These are phyloP conservation scores for Psettodes erumei DNA, from an alignment of 2,113 vertebrate genomes.

Conservation along the genomic window DNA sequence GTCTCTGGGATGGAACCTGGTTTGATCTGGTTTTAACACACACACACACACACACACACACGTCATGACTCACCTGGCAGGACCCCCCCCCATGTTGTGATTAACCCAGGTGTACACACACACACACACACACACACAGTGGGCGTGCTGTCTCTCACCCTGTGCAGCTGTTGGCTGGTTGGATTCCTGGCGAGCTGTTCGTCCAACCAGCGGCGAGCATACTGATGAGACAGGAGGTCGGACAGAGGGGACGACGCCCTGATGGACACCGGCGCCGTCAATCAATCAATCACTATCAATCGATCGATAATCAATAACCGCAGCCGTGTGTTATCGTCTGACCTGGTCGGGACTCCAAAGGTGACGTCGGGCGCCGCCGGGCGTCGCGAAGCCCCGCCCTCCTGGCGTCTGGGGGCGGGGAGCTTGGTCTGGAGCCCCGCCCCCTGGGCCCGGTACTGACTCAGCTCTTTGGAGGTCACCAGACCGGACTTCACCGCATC, in stretches of 20 bases:
- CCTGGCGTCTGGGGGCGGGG: slow-evolving; percentile 52
- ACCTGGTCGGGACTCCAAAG: slow-evolving; percentile 83
- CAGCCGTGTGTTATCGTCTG: neutral
- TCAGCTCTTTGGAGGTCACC: slow-evolving; percentile 82
- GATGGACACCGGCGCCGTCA: neutral
- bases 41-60: slow-evolving; percentile 21
- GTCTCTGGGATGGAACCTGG: slow-evolving; percentile 75
- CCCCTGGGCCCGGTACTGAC: slow-evolving; percentile 82
- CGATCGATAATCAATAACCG: neutral
- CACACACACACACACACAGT: neutral
- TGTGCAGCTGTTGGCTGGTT: slow-evolving; percentile 7
- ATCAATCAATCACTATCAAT: neutral
- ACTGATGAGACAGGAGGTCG: slow-evolving; percentile 87
- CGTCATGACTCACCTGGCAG: neutral
- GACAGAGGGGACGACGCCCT: slow-evolving; percentile 86
- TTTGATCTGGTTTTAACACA: slow-evolving; percentile 68
- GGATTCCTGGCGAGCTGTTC: slow-evolving; percentile 80
- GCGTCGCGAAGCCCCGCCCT: neutral
- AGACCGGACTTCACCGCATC: slow-evolving; percentile 83
- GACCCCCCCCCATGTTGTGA: neutral
- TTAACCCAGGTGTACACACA: neutral
- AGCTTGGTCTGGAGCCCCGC: slow-evolving; percentile 31
- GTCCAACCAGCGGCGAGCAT: slow-evolving; percentile 86
- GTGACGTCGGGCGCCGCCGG: slow-evolving; percentile 59
- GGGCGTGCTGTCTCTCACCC: slow-evolving; percentile 27